Conservation (phyloP, 2,888 invertebrate genomes). For the Drosophila rellima region DNA sequence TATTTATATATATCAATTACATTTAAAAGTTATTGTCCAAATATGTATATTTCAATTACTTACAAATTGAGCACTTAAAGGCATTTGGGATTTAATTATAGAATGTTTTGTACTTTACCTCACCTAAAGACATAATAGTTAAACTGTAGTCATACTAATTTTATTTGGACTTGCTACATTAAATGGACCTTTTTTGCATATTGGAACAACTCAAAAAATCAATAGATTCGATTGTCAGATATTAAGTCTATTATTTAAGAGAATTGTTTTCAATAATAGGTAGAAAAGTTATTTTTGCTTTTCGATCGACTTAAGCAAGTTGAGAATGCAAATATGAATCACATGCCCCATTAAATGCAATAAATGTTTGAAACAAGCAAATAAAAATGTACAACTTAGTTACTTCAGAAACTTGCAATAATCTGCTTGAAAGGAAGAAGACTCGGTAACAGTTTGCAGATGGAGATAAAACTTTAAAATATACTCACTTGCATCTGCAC, state of each 20-base stretch:
- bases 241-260: background rate
- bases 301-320: slow-evolving; percentile 9
- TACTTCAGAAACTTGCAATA: background rate
- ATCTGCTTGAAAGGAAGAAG: background rate
- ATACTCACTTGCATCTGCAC: slow-evolving; percentile 12
- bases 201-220: background rate
- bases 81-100: too few relatives aligned
- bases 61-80: too few relatives aligned
- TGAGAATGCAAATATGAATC: slow-evolving; percentile 10
- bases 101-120: too few relatives aligned
- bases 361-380: background rate
- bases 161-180: background rate
- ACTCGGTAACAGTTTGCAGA: slow-evolving; percentile 18
- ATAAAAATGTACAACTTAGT: slow-evolving; percentile 3
- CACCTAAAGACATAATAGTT: too few relatives aligned
- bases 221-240: background rate
- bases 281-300: background rate
- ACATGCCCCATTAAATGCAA: background rate
- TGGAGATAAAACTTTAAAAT: slow-evolving; percentile 32
- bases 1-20: background rate
- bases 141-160: too few relatives aligned
- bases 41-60: too few relatives aligned
- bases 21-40: background rate
- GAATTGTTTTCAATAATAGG: background rate
- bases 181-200: background rate